Percentiles rank a stretch among this genome's conserved stretches.
Conservation (phyloP, 2,797 vertebrate genomes). For the Channa striata region DNA sequence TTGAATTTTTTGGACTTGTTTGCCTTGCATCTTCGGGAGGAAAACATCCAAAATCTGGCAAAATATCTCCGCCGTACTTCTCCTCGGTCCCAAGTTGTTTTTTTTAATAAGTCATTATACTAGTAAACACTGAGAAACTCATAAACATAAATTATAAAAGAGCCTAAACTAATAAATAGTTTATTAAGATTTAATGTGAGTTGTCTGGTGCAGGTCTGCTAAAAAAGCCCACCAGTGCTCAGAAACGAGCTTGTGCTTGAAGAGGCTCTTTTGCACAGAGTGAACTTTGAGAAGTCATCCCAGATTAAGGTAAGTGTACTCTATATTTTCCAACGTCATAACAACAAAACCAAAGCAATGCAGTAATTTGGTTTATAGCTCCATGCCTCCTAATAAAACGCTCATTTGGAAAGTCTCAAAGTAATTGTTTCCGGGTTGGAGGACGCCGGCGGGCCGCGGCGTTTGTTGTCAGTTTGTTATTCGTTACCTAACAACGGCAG, state of each 20-base stretch:
- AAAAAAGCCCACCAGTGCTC: not conserved
- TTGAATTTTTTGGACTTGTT: conserved; percentile 70
- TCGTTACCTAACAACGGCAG: conserved; percentile 76
- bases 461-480: conserved; percentile 74
- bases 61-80: conserved; percentile 44
- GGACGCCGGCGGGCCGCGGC: conserved; percentile 43
- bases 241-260: conserved; percentile 36
- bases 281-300: conserved; percentile 18
- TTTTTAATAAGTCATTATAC: conserved; percentile 61
- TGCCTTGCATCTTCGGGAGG: conserved; percentile 61
- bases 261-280: conserved; percentile 5
- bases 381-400: conserved; percentile 72
- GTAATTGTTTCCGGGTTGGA: conserved; percentile 76
- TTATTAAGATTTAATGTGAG: conserved; percentile 61
- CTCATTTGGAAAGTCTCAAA: conserved; percentile 79
- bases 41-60: conserved; percentile 71
- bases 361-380: conserved; percentile 73
- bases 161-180: conserved; percentile 60
- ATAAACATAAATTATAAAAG: conserved; percentile 66
- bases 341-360: conserved; percentile 66
- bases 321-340: conserved; percentile 59
- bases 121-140: conserved; percentile 69
- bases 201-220: conserved; percentile 49
- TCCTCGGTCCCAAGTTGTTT: conserved; percentile 47
- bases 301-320: conserved; percentile 41